Conservation (phyloP, 2,888 invertebrate species). For the Deroplatys truncata region DNA sequence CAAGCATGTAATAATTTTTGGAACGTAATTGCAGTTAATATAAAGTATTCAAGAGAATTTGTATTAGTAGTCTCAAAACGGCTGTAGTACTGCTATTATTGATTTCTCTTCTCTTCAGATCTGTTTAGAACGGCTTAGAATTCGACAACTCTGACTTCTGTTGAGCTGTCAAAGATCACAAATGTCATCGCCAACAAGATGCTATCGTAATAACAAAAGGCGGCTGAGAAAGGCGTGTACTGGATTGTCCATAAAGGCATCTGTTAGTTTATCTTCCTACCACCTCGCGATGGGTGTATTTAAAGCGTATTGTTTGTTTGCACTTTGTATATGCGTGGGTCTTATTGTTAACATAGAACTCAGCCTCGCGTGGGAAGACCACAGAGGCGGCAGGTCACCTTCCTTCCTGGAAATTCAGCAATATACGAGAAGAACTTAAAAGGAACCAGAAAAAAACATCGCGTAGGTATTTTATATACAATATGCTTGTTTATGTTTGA, state of each 20-base stretch:
- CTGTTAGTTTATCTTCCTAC: not conserved
- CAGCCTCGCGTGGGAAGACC: not conserved
- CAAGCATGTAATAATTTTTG: too few species aligned
- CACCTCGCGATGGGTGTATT: not conserved
- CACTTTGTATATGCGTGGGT: not conserved
- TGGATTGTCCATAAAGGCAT: not conserved
- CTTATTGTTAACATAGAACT: not conserved
- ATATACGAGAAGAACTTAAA: not conserved
- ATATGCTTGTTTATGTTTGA: too few species aligned
- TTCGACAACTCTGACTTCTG: not conserved
- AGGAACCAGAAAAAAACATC: too few species aligned
- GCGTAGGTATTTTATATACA: too few species aligned
- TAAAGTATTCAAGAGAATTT: too few species aligned
- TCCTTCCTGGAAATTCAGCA: not conserved
- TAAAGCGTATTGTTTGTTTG: not conserved
- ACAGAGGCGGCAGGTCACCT: not conserved
- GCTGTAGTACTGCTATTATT: too few species aligned
- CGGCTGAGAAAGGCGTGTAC: not conserved
- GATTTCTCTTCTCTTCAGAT: too few species aligned
- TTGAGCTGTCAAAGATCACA: not conserved
- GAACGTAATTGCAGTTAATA: too few species aligned
- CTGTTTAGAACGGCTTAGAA: not conserved
- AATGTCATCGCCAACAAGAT: not conserved
- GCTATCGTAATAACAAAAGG: not conserved
- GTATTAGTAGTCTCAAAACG: too few species aligned